phyloP scores from a whole-genome alignment of 1,140 invertebrate genomes.

The Solen grandis region DNA sequence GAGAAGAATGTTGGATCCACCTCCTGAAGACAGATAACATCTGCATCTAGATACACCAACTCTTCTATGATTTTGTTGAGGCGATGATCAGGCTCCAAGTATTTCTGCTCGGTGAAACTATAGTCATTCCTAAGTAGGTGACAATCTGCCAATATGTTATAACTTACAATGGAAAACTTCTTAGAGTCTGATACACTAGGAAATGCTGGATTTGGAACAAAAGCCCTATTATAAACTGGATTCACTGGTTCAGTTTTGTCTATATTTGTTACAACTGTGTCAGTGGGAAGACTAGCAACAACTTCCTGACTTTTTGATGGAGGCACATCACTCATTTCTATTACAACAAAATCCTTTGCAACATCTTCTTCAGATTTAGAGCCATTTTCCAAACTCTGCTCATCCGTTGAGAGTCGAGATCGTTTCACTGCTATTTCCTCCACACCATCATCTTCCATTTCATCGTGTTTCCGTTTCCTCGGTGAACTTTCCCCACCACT shows the following conservation, averaged over 20 bases:
- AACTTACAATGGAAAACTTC: conserved; percentile 76
- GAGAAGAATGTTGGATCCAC: conserved; percentile 74
- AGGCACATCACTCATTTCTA: conserved; percentile 75
- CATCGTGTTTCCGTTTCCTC: conserved; percentile 52
- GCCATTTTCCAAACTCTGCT: conserved; percentile 34
- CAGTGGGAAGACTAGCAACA: conserved; percentile 59
- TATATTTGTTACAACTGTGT: neutral
- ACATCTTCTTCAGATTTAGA: conserved; percentile 53
- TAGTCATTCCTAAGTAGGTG: conserved; percentile 73
- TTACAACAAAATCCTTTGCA: conserved; percentile 72
- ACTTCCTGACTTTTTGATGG: conserved; percentile 72
- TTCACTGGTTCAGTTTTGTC: conserved; percentile 13
- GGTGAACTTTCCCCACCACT: conserved; percentile 4
- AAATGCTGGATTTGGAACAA: conserved; percentile 67
- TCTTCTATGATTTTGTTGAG: conserved; percentile 75
- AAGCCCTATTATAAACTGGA: conserved; percentile 67
- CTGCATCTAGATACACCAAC: conserved; percentile 74
- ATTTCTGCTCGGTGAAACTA: conserved; percentile 70
- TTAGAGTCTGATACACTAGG: conserved; percentile 56
- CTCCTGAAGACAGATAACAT: conserved; percentile 79
- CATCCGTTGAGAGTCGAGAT: conserved; percentile 37
- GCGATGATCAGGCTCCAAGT: conserved; percentile 67
- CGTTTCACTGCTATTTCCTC: conserved; percentile 45
- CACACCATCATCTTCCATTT: conserved; percentile 44
- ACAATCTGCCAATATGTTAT: conserved; percentile 80